Evolutionary conservation across 1,140 invertebrate genomes (phyloP).

Genomic region (Drosophila prosaltans): DNA sequence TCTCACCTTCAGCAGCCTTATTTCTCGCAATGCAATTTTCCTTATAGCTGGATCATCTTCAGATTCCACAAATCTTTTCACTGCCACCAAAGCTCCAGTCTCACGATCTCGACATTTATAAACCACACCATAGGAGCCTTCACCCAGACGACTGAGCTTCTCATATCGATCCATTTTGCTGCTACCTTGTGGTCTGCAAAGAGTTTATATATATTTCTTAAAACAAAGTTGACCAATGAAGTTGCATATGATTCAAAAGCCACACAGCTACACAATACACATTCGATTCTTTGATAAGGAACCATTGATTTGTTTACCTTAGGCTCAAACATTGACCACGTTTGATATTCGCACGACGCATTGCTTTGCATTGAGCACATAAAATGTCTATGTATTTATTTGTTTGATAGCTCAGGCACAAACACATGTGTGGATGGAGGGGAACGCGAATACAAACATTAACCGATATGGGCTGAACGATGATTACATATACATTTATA

Average conservation of each 20-base stretch:
- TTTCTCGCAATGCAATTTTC: constrained; percentile 99
- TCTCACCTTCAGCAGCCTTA: constrained; percentile 96
- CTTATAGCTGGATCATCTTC: constrained; percentile 99
- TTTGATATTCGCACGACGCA: constrained; percentile 79
- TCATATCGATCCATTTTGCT: constrained; percentile 99
- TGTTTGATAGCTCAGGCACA: constrained; percentile 64
- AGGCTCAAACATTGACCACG: constrained; percentile 79
- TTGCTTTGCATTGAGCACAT: constrained; percentile 80
- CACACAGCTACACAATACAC: constrained; percentile 6
- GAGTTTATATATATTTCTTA: not conserved
- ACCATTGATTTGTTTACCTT: constrained; percentile 66
- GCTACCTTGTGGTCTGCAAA: constrained; percentile 90
- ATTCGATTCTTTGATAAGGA: not conserved
- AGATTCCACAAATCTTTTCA: constrained; percentile 99
- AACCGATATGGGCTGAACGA: constrained; percentile 25
- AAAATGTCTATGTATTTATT: constrained; percentile 64
- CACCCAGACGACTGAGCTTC: constrained; percentile 97
- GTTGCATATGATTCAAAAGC: not conserved
- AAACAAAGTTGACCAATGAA: not conserved
- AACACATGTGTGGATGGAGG: constrained; percentile 56
- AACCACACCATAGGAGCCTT: constrained; percentile 99
- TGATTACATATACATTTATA: constrained; percentile 32
- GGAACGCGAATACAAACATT: constrained; percentile 30
- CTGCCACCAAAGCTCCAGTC: constrained; percentile 97
- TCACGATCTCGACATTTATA: constrained; percentile 99